Evolutionary conservation across 2,113 vertebrate species (phyloP).

Genomic region (Drymodes brunneopygia): DNA sequence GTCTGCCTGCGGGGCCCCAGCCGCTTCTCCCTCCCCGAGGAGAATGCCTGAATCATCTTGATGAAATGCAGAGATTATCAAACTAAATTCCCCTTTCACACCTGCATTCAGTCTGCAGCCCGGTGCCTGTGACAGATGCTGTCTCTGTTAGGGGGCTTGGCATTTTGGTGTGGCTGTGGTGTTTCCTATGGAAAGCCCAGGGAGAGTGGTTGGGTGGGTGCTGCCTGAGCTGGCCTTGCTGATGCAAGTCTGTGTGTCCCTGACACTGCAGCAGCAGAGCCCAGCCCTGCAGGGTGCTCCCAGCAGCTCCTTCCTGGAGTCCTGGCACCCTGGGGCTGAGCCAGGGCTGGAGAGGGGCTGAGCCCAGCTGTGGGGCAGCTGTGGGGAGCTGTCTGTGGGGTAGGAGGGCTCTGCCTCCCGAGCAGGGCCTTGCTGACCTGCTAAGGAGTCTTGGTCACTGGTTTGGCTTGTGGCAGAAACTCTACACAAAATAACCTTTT

Average conservation of each 20-base stretch:
- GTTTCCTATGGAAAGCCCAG: fast-evolving
- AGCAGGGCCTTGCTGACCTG: fast-evolving
- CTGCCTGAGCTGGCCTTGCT: not conserved
- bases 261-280: fast-evolving
- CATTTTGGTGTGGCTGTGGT: fast-evolving
- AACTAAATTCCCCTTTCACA: not conserved
- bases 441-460: not conserved
- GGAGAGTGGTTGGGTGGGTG: fast-evolving
- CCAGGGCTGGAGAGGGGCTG: not conserved
- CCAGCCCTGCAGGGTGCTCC: not conserved
- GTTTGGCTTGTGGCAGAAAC: not conserved
- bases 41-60: not conserved
- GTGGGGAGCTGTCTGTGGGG: fast-evolving
- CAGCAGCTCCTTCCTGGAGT: fast-evolving
- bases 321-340: fast-evolving
- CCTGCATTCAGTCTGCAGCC: not conserved
- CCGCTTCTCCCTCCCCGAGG: not conserved
- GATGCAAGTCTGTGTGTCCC: fast-evolving
- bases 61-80: not conserved
- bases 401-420: not conserved
- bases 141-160: not conserved
- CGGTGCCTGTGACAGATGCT: fast-evolving
- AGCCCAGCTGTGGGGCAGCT: fast-evolving
- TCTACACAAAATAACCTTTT: not conserved
- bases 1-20: not conserved